Evolutionary conservation across 2,797 vertebrate species (phyloP).

Genomic region (Enteromius radiatus): DNA sequence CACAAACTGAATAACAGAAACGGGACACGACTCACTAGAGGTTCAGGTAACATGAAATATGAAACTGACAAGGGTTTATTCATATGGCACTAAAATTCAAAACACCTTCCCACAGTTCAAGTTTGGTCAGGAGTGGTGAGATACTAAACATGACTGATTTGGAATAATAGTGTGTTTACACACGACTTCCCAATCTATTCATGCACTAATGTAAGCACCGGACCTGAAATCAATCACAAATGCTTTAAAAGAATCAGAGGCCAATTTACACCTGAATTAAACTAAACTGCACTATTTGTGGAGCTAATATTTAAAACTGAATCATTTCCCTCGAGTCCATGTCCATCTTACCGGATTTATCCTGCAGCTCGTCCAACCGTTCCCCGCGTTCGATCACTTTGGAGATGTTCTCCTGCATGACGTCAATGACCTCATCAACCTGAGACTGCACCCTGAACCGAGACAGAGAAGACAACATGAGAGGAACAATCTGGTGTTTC

Average conservation of each 20-base stretch:
- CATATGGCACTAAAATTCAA: not conserved
- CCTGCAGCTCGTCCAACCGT: constrained; percentile 95
- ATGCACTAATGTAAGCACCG: not conserved
- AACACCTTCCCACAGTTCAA: constrained; percentile 8
- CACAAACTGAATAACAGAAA: constrained; percentile 29
- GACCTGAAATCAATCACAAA: not conserved
- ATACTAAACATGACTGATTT: not conserved
- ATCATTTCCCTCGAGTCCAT: not conserved
- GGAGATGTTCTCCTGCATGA: constrained; percentile 99
- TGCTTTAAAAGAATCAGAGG: not conserved
- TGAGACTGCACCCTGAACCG: constrained; percentile 92
- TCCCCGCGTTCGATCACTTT: constrained; percentile 98
- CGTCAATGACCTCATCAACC: constrained; percentile 98
- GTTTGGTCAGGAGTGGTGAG: not conserved
- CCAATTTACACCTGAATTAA: not conserved
- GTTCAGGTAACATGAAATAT: not conserved
- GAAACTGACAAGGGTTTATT: not conserved
- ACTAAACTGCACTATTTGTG: not conserved
- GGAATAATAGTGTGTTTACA: not conserved
- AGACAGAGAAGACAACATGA: constrained; percentile 21
- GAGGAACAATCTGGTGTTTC: not conserved
- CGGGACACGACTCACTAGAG: constrained; percentile 22
- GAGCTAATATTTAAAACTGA: not conserved
- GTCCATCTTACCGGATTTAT: constrained; percentile 89
- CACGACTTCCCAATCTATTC: not conserved